Evolutionary conservation across 2,797 vertebrate genomes (phyloP).

Genomic region (Parauchenoglanis ngamensis): DNA sequence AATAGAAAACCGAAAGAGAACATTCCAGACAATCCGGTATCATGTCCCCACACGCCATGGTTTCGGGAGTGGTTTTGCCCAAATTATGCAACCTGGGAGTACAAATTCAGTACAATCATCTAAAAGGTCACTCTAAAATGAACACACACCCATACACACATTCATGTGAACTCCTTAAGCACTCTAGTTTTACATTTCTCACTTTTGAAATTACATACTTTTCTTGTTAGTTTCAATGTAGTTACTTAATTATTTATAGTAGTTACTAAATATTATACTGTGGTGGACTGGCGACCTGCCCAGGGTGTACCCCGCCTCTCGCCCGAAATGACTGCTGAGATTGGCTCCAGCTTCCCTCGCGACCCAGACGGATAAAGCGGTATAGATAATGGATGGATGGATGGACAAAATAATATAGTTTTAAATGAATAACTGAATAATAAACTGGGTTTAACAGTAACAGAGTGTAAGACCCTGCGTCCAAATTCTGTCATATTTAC

Average conservation of each 20-base stretch:
- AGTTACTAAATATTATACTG: not conserved
- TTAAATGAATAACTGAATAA: not conserved
- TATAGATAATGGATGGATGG: no score
- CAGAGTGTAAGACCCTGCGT: not conserved
- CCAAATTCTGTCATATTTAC: not conserved
- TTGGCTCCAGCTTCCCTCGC: no score
- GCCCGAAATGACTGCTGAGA: no score
- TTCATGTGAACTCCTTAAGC: not conserved
- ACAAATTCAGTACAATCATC: not conserved
- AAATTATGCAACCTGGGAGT: conserved; percentile 3
- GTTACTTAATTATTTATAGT: not conserved
- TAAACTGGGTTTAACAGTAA: not conserved
- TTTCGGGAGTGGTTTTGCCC: conserved; percentile 6
- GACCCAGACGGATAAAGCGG: no score
- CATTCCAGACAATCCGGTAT: not conserved
- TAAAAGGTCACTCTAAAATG: not conserved
- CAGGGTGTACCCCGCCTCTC: no score
- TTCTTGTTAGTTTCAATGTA: not conserved
- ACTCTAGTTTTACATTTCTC: not conserved
- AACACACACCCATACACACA: not conserved
- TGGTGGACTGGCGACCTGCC: no score
- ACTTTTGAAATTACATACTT: not conserved
- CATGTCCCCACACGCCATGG: conserved; percentile 1
- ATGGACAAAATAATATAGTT: not conserved
- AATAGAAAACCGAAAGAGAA: not conserved